Evolutionary conservation across 1,140 invertebrate species (phyloP).

Genomic region (Tenebrio molitor): DNA sequence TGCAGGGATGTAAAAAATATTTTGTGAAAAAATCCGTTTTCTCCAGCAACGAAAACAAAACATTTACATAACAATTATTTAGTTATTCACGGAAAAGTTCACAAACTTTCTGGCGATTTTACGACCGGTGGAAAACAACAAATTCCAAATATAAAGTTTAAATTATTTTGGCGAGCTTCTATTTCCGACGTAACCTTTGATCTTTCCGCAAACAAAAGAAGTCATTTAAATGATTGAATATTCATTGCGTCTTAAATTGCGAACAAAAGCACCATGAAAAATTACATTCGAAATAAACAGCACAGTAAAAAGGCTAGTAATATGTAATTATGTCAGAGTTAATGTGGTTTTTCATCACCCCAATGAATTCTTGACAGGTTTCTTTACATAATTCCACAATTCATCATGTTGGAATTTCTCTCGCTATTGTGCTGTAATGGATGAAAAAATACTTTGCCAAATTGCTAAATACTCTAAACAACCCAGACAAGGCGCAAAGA

Average conservation of each 20-base stretch:
- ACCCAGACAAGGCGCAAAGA: too few species aligned
- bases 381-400: conserved; percentile 43
- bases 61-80: conserved; percentile 31
- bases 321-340: conserved; percentile 39
- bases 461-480: conserved; percentile 1
- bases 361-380: conserved; percentile 40
- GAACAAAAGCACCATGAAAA: conserved; percentile 32
- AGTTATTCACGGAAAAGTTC: conserved; percentile 11
- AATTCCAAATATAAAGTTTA: background rate
- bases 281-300: conserved; percentile 34
- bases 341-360: conserved; percentile 41
- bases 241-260: conserved; percentile 24
- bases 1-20: background rate
- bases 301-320: conserved; percentile 35
- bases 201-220: conserved; percentile 20
- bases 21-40: background rate
- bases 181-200: conserved; percentile 13
- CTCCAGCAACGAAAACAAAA: background rate
- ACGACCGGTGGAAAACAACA: conserved; percentile 8
- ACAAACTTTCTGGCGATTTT: conserved; percentile 1
- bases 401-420: background rate
- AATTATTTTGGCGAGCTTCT: conserved; percentile 12
- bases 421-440: background rate
- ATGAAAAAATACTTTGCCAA: conserved; percentile 2
- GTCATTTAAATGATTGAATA: conserved; percentile 34